Evolutionary conservation across 2,113 vertebrate genomes (phyloP).

Genomic region (Laticauda laticaudata): DNA sequence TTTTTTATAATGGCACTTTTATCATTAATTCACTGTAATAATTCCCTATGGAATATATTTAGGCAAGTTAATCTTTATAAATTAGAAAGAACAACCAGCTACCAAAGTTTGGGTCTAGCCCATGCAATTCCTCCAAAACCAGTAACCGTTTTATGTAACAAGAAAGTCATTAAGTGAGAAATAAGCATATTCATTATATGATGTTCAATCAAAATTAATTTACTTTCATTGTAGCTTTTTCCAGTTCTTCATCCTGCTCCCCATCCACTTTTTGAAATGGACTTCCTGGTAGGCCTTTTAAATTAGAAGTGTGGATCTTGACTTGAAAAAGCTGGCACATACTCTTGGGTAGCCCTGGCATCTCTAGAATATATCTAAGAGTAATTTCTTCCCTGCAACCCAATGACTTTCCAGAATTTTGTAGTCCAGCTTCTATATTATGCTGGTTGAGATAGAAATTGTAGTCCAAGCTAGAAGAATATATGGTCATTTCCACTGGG

Average conservation of each 20-base stretch:
- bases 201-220: not conserved
- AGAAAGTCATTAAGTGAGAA: not conserved
- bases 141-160: not conserved
- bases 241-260: not conserved
- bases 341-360: not conserved
- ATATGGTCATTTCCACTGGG: not conserved
- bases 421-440: too few relatives aligned
- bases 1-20: too few relatives aligned
- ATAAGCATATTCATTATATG: not conserved
- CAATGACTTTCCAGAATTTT: not conserved
- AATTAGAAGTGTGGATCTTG: not conserved
- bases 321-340: not conserved
- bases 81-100: not conserved
- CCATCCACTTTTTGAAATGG: not conserved
- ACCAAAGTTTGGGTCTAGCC: not conserved
- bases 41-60: not conserved
- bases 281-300: not conserved
- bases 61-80: not conserved
- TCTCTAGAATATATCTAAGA: not conserved
- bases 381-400: not conserved
- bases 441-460: too few relatives aligned
- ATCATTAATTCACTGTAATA: not conserved
- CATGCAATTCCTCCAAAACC: not conserved
- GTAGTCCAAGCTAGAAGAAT: not conserved
- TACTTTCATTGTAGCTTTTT: not conserved